A percentile compares a stretch with the other conserved stretches of the same genome.
Evolutionary conservation across 2,797 vertebrate species (phyloP).

Genomic region (Pseudochirops cupreus): DNA sequence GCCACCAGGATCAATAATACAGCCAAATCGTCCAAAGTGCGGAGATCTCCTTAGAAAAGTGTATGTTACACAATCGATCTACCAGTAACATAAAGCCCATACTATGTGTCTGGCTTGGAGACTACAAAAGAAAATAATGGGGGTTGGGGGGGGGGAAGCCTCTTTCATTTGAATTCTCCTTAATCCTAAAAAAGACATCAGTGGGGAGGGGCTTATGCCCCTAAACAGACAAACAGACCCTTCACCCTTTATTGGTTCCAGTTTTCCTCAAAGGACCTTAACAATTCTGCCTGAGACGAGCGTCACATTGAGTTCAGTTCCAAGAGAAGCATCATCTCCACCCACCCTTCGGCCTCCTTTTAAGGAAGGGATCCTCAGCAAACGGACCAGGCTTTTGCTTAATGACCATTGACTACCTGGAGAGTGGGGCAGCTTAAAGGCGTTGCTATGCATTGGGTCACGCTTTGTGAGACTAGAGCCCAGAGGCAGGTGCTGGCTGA

Average conservation of each 20-base stretch:
- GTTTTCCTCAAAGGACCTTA: not conserved
- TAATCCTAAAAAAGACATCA: not conserved
- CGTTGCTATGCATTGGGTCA: not conserved
- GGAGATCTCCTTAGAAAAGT: not conserved
- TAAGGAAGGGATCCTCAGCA: not conserved
- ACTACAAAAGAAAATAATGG: not conserved
- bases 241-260: not conserved
- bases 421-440: constrained; percentile 2
- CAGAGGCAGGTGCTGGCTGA: constrained; percentile 61
- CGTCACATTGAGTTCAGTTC: not conserved
- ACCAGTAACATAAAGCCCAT: not conserved
- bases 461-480: constrained; percentile 44
- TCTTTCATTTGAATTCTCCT: not conserved
- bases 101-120: not conserved
- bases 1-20: not conserved
- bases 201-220: not conserved
- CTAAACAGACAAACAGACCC: not conserved
- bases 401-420: constrained; percentile 23
- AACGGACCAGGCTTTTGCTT: not conserved
- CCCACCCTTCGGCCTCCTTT: not conserved
- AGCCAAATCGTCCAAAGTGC: not conserved
- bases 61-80: not conserved
- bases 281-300: not conserved
- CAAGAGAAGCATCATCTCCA: not conserved
- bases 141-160: rapidly evolving